A percentile compares a stretch with the other conserved stretches of the same genome.
Evolutionary conservation across 2,113 vertebrate species (phyloP).

Genomic region (Syngnathoides biaculeatus): DNA sequence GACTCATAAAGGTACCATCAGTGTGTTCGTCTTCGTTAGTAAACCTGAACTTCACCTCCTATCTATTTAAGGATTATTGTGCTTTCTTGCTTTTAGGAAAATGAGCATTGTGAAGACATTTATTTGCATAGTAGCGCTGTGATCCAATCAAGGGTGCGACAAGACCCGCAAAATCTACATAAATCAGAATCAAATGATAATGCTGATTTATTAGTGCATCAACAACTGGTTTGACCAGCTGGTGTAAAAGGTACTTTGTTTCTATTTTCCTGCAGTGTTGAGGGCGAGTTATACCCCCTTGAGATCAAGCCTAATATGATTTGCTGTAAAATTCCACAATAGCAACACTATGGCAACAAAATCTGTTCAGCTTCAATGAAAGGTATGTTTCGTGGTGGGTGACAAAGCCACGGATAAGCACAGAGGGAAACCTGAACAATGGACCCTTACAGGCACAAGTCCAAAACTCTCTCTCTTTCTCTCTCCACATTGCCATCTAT

Average conservation of each 20-base stretch:
- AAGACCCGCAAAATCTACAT: background rate
- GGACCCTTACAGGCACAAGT: constrained; percentile 43
- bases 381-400: constrained; percentile 77
- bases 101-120: background rate
- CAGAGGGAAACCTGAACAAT: constrained; percentile 61
- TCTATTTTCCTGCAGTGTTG: constrained; percentile 17
- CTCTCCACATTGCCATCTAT: constrained; percentile 52
- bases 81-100: background rate
- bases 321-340: constrained; percentile 69
- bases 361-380: constrained; percentile 77
- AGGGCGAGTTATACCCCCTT: constrained; percentile 23
- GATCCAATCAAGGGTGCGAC: background rate
- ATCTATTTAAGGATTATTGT: background rate
- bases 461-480: constrained; percentile 61
- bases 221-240: constrained; percentile 13
- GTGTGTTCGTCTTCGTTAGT: no score
- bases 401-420: constrained; percentile 76
- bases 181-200: background rate
- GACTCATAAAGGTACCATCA: no score
- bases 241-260: constrained; percentile 64
- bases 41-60: no score
- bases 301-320: constrained; percentile 62
- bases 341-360: constrained; percentile 82
- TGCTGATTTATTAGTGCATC: background rate
- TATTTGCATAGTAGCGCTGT: background rate